Conservation (phyloP, 2,113 vertebrate genomes). For the Mohoua ochrocephala region DNA sequence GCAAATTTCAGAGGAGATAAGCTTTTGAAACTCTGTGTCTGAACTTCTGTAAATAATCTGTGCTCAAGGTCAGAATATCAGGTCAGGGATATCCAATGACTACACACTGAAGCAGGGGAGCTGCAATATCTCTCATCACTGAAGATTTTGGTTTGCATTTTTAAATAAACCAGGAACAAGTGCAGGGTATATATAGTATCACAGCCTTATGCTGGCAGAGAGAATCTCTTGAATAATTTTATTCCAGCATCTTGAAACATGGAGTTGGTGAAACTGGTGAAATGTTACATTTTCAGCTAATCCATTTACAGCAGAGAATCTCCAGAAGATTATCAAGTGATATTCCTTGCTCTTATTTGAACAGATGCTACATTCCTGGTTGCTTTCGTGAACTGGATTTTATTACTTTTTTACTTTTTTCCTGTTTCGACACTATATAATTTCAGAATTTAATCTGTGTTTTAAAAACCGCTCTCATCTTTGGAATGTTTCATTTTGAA, state of each 20-base stretch:
- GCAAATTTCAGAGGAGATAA: neutral
- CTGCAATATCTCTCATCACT: neutral
- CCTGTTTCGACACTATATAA: neutral
- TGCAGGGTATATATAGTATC: neutral
- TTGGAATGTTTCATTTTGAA: neutral
- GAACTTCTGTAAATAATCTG: neutral
- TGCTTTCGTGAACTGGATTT: neutral
- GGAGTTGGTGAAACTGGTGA: neutral
- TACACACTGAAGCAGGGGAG: neutral
- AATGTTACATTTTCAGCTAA: neutral
- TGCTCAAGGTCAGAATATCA: neutral
- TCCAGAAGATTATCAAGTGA: neutral
- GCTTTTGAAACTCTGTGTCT: neutral
- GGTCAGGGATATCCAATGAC: neutral
- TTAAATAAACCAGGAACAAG: conserved; percentile 33
- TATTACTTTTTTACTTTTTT: neutral
- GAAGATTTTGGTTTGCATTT: neutral
- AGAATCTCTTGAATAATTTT: neutral
- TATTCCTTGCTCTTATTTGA: neutral
- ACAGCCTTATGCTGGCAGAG: neutral
- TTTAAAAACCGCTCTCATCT: neutral
- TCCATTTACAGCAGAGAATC: neutral
- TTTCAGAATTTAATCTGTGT: neutral
- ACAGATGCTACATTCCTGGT: neutral
- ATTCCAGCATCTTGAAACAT: neutral